Base-by-base conservation (phyloP, 1,140 invertebrate genomes). In the Drosophila lini region DNA sequence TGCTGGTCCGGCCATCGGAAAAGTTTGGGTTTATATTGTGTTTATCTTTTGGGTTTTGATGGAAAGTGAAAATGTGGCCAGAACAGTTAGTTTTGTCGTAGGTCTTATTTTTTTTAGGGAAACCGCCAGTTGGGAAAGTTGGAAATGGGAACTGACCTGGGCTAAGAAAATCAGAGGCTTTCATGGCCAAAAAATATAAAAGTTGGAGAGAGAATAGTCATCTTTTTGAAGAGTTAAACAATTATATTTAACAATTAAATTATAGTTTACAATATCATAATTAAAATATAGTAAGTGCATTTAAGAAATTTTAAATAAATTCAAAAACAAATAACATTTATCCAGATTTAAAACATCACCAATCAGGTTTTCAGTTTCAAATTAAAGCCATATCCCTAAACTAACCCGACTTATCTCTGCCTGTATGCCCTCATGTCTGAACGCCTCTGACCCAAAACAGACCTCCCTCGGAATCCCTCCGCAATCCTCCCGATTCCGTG, bases 21-120 rank as follows among this genome's bases (percentile, higher is more conserved):
- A 79, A 65, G 55, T 75, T 73, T 71, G 25, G 41, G 11, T 44
- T 52, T 41, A 28, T 67, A 38, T 67, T 16, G 10, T 13, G 48
- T 28, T 42, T 25, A 13, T 32, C 42, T 53, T 44, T 48, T 25
- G 28, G 1, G 19, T n/a, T 74, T 32, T 38, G 22, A 74, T 83
- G 69, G 62, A 85, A 85, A 85, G 81, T 85, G 74, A 82, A 84
- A 77, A 61, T 70, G 38, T 25, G 9, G 10, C 11, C 34, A 65
- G 47, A 86, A 85, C 82, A 86, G 82, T 85, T 85, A 81, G 57
- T 64, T 55, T 85, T 85, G 81, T 76, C 82, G 82, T 86, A 85
- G 82, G 82, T 86, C 81, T 75, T 36, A 5, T 22, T 36, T 8
- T n/a, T n/a, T 13, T 19, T 19, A 19, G 57, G n/a, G 10, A 13